Evolutionary conservation across 2,888 invertebrate genomes (phyloP).

Genomic region (Scrobipalpa costella): DNA sequence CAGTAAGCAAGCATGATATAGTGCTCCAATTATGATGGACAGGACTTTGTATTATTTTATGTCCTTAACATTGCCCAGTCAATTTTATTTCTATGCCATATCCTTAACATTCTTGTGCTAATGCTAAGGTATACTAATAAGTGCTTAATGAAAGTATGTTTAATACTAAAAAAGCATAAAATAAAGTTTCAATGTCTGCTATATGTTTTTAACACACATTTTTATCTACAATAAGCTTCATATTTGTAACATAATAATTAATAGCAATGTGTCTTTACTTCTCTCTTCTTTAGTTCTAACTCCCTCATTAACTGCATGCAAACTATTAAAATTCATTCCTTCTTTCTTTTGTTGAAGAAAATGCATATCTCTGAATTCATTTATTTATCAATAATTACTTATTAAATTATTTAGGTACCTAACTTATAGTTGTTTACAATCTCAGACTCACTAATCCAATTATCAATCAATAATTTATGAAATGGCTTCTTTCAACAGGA

Average conservation of each 20-base stretch:
- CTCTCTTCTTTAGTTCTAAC: background rate
- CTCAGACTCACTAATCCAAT: no score
- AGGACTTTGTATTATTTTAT: background rate
- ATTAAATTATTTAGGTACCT: no score
- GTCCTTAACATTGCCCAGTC: background rate
- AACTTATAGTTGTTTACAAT: no score
- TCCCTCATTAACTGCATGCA: no score
- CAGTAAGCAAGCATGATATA: background rate
- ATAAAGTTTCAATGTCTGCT: background rate
- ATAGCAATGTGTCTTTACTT: background rate
- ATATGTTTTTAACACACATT: background rate
- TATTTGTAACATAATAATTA: no score
- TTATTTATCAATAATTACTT: no score
- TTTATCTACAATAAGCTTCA: background rate
- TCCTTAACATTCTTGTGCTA: slow-evolving; percentile 64
- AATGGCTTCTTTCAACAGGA: no score
- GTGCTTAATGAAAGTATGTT: background rate
- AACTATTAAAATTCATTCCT: no score
- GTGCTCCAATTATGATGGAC: background rate
- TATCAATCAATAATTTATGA: no score
- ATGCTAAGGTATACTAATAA: background rate
- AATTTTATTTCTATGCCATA: slow-evolving; percentile 55
- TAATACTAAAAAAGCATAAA: background rate
- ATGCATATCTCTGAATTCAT: no score
- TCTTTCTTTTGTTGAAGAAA: no score